A percentile compares a stretch with the other conserved stretches of the same genome.
phyloP scores from a whole-genome alignment of 2,888 invertebrate genomes.

The Sesia bembeciformis region DNA sequence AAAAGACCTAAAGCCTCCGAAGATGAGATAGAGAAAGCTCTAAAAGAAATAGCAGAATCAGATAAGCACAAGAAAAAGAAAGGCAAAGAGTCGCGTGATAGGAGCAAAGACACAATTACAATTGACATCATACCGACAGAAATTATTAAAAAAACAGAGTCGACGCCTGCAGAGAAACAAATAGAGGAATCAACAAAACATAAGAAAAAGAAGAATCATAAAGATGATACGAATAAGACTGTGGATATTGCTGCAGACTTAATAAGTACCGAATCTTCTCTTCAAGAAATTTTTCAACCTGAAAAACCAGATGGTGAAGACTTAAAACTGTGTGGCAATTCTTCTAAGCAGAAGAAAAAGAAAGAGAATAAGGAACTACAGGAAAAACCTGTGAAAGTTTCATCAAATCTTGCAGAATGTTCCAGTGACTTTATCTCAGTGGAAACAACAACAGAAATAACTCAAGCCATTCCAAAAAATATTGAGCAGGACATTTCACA shows the following conservation, averaged over 20 bases:
- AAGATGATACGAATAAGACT: slow-evolving; percentile 13
- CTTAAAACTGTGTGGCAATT: too few species aligned
- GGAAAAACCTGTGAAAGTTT: too few species aligned
- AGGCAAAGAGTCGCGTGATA: slow-evolving; percentile 30
- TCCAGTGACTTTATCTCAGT: too few species aligned
- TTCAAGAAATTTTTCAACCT: too few species aligned
- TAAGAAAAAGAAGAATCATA: slow-evolving; percentile 32
- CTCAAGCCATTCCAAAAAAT: slow-evolving; percentile 5
- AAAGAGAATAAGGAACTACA: too few species aligned
- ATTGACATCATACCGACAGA: neutral
- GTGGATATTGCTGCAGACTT: slow-evolving; percentile 10
- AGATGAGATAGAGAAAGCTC: slow-evolving; percentile 59
- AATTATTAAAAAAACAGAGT: neutral
- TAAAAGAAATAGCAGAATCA: slow-evolving; percentile 59
- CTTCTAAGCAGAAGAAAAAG: too few species aligned
- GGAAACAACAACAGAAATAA: too few species aligned
- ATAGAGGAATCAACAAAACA: slow-evolving; percentile 16
- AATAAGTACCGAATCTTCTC: slow-evolving; percentile 1
- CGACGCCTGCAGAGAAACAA: slow-evolving; percentile 1
- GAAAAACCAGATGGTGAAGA: too few species aligned
- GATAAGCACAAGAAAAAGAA: slow-evolving; percentile 53
- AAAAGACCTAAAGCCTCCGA: slow-evolving; percentile 44
- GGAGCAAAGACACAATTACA: slow-evolving; percentile 20
- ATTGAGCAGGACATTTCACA: too few species aligned
- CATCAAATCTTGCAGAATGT: too few species aligned